Evolutionary conservation across 2,888 invertebrate species (phyloP).

Genomic region (Thymelicus lineola): DNA sequence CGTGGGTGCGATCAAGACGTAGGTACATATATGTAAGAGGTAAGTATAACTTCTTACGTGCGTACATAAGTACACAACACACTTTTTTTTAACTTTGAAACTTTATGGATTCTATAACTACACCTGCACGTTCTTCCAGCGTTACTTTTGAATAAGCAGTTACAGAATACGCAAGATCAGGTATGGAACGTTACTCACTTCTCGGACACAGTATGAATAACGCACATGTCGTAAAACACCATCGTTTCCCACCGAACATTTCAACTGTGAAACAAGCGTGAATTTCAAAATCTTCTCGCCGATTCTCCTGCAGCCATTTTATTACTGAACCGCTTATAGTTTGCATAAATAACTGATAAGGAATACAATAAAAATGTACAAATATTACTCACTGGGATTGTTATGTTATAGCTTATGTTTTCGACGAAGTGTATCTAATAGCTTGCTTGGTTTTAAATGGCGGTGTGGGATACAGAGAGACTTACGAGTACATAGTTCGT

Average conservation of each 20-base stretch:
- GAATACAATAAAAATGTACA: constrained; percentile 20
- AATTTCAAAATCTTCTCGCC: constrained; percentile 37
- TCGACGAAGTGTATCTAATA: too few relatives aligned
- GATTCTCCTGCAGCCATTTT: constrained; percentile 25
- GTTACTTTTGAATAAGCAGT: constrained; percentile 5
- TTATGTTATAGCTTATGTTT: too few relatives aligned
- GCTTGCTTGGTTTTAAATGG: too few relatives aligned
- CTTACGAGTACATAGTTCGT: too few relatives aligned
- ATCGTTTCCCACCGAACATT: constrained; percentile 40
- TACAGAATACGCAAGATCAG: constrained; percentile 6
- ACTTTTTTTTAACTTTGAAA: too few relatives aligned
- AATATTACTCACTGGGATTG: background rate
- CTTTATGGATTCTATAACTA: too few relatives aligned
- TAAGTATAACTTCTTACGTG: too few relatives aligned
- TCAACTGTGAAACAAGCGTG: constrained; percentile 39
- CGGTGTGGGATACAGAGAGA: too few relatives aligned
- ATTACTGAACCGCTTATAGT: constrained; percentile 25
- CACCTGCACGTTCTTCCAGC: too few relatives aligned
- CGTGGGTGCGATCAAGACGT: too few relatives aligned
- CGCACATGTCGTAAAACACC: constrained; percentile 39
- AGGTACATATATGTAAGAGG: too few relatives aligned
- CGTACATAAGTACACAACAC: too few relatives aligned
- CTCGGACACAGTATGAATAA: constrained; percentile 45
- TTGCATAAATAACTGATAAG: constrained; percentile 37
- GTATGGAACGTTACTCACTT: constrained; percentile 41